Evolutionary conservation across 1,140 invertebrate species (phyloP).

Genomic region (Diachasmimorpha longicaudata): DNA sequence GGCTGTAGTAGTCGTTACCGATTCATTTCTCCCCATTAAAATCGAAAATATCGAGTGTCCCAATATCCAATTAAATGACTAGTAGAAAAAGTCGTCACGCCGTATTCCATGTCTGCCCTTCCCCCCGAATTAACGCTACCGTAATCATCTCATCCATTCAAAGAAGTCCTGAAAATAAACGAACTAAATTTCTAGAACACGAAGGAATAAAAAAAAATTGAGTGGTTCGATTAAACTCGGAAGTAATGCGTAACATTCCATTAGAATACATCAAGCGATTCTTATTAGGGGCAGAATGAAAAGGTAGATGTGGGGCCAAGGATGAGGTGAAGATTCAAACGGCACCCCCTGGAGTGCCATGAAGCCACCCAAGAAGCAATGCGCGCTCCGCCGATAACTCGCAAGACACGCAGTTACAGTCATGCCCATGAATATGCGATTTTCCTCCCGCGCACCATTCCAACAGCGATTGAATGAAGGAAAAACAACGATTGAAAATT

Average conservation of each 20-base stretch:
- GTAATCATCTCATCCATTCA: too few relatives aligned
- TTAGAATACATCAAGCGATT: slow-evolving; percentile 47
- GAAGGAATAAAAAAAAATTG: background rate
- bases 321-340: slow-evolving; percentile 14
- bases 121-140: too few relatives aligned
- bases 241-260: slow-evolving; percentile 43
- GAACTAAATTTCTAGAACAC: background rate
- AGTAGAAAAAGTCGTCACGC: too few relatives aligned
- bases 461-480: slow-evolving; percentile 3
- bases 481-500: background rate
- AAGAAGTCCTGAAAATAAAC: background rate
- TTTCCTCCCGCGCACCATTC: background rate
- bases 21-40: too few relatives aligned
- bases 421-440: slow-evolving; percentile 14
- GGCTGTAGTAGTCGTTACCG: too few relatives aligned
- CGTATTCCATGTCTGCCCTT: too few relatives aligned
- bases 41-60: too few relatives aligned
- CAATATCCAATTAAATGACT: too few relatives aligned
- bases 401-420: slow-evolving; percentile 48
- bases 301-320: slow-evolving; percentile 6
- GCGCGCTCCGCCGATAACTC: slow-evolving; percentile 48
- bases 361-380: slow-evolving; percentile 59
- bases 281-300: background rate
- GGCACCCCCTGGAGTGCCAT: slow-evolving; percentile 54
- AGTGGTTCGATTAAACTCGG: background rate